These are phyloP conservation scores for Brachionus calyciflorus DNA, from an alignment of 1,140 invertebrate species.

Conservation along the genomic window DNA sequence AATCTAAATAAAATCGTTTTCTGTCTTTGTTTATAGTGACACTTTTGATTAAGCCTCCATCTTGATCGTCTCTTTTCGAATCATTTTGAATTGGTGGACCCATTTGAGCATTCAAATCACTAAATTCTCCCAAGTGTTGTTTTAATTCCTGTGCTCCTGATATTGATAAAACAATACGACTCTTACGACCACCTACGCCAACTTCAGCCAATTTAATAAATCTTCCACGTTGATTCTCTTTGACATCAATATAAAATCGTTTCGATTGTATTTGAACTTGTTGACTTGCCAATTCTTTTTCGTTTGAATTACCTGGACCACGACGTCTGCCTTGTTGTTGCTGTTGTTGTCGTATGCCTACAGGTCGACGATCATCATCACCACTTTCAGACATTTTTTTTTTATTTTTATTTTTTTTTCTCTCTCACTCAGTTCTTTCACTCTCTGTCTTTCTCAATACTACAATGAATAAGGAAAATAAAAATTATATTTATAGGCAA, in stretches of 20 bases:
- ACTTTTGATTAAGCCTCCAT: not conserved
- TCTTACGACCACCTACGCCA: constrained; percentile 63
- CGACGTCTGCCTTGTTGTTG: constrained; percentile 16
- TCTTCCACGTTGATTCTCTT: constrained; percentile 91
- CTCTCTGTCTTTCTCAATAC: not conserved
- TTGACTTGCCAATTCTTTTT: constrained; percentile 92
- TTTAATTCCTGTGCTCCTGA: constrained; percentile 95
- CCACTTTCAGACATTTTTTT: constrained; percentile 33
- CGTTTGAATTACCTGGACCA: constrained; percentile 54
- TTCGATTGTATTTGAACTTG: constrained; percentile 98
- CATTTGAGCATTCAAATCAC: constrained; percentile 69
- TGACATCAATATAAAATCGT: constrained; percentile 96
- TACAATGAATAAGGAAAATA: too few species aligned
- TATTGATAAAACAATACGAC: constrained; percentile 68
- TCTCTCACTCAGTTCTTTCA: not conserved
- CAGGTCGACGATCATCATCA: constrained; percentile 23
- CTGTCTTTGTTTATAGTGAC: constrained; percentile 91
- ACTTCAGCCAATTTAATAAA: constrained; percentile 97
- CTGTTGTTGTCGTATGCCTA: too few species aligned
- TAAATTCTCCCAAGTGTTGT: constrained; percentile 91
- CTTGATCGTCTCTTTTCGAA: not conserved
- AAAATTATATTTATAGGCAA: too few species aligned
- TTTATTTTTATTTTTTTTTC: not conserved
- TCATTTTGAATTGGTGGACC: not conserved
- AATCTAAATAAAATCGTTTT: constrained; percentile 90